phyloP scores from a whole-genome alignment of 1,140 invertebrate genomes.

The Rhysida immarginata region DNA sequence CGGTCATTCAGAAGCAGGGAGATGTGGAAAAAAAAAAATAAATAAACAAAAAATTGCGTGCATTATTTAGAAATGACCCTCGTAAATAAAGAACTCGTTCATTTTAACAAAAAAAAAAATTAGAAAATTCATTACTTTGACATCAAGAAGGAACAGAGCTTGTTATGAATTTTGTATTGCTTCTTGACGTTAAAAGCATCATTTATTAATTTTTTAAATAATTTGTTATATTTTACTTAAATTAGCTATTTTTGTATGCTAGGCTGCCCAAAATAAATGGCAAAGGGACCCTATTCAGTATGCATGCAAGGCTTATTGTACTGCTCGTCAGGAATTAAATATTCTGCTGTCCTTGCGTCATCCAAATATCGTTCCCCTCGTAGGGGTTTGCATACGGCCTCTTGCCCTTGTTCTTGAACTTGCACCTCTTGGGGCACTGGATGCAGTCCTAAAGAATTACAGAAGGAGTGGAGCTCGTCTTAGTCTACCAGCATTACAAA shows the following conservation, averaged over 20 bases:
- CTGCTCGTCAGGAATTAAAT: slow-evolving; percentile 80
- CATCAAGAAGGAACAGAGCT: no score
- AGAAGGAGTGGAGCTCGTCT: slow-evolving; percentile 63
- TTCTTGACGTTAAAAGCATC: no score
- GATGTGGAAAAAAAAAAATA: no score
- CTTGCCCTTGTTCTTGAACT: slow-evolving; percentile 79
- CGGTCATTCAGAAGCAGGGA: no score
- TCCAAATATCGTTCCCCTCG: slow-evolving; percentile 77
- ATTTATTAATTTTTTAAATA: no score
- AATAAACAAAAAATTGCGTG: no score
- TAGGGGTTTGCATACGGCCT: slow-evolving; percentile 74
- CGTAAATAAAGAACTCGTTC: no score
- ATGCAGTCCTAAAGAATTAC: slow-evolving; percentile 64
- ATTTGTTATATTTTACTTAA: slow-evolving; percentile 5
- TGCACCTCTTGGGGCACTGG: slow-evolving; percentile 80
- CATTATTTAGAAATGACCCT: no score
- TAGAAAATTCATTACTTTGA: no score
- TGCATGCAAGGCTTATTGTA: slow-evolving; percentile 88
- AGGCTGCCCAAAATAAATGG: slow-evolving; percentile 73
- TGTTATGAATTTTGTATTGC: no score
- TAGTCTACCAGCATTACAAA: slow-evolving; percentile 60
- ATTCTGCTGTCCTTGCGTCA: slow-evolving; percentile 74
- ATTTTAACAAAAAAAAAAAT: no score
- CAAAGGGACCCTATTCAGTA: slow-evolving; percentile 75
- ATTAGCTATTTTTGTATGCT: slow-evolving; percentile 15